Conservation (phyloP, 2,113 vertebrate species). For the Odocoileus hemionus region DNA sequence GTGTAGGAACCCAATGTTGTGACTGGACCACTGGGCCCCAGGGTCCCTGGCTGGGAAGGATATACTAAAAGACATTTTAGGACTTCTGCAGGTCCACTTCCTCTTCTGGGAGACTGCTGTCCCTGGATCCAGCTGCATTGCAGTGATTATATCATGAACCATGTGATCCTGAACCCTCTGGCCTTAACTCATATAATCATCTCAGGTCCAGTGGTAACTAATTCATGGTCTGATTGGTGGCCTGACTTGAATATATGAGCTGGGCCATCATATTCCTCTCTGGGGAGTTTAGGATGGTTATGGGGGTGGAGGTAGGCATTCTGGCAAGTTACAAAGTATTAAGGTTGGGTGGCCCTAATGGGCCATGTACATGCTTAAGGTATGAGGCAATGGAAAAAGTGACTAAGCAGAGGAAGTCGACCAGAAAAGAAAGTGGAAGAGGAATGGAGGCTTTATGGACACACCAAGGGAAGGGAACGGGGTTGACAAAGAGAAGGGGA, state of each 20-base stretch:
- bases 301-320: background rate
- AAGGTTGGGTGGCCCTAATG: background rate
- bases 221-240: background rate
- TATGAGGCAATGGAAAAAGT: background rate
- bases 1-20: background rate
- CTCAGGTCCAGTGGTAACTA: background rate
- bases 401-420: background rate
- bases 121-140: background rate
- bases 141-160: background rate
- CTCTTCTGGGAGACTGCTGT: background rate
- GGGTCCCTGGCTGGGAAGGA: background rate
- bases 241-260: background rate
- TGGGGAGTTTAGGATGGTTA: background rate
- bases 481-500: background rate
- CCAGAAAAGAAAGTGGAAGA: background rate
- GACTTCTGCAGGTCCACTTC: background rate
- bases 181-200: background rate
- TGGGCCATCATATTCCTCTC: background rate
- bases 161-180: background rate
- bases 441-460: background rate
- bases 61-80: background rate
- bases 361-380: background rate
- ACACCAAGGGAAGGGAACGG: accelerated
- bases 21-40: background rate
- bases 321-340: background rate